These are phyloP conservation scores for Diogma glabrata DNA, from an alignment of 2,888 invertebrate genomes.

Conservation along the genomic window DNA sequence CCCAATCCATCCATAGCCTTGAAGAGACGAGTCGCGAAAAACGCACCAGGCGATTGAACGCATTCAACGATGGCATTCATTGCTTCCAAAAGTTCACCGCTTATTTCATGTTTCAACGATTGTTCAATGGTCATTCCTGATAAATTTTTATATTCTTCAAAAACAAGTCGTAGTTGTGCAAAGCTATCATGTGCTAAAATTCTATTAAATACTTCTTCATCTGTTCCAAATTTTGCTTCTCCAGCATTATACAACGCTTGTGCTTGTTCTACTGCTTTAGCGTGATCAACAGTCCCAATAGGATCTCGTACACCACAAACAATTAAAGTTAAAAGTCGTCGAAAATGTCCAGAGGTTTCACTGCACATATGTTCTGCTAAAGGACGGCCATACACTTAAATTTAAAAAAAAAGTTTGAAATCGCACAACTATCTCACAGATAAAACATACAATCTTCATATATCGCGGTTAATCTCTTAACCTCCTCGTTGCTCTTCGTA, in stretches of 20 bases:
- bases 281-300: slow-evolving; percentile 47
- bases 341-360: slow-evolving; percentile 68
- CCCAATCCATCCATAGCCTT: slow-evolving; percentile 57
- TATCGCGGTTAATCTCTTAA: slow-evolving; percentile 45
- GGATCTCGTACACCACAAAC: slow-evolving; percentile 56
- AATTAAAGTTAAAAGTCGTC: slow-evolving; percentile 60
- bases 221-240: slow-evolving; percentile 59
- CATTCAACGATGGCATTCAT: slow-evolving; percentile 65
- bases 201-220: slow-evolving; percentile 59
- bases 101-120: slow-evolving; percentile 54
- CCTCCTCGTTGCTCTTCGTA: slow-evolving; percentile 53
- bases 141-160: slow-evolving; percentile 61
- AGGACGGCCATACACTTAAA: slow-evolving; percentile 57
- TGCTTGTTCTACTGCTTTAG: slow-evolving; percentile 57
- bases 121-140: slow-evolving; percentile 63
- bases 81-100: slow-evolving; percentile 54
- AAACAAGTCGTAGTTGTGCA: slow-evolving; percentile 53
- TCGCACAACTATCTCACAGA: too few species aligned
- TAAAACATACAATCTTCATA: slow-evolving; percentile 43
- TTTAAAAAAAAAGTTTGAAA: too few species aligned
- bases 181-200: slow-evolving; percentile 65
- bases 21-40: slow-evolving; percentile 57
- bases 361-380: slow-evolving; percentile 62
- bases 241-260: slow-evolving; percentile 58
- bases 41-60: slow-evolving; percentile 52